phyloP scores from a whole-genome alignment of 2,113 vertebrate genomes.

The Gymnogyps californianus region DNA sequence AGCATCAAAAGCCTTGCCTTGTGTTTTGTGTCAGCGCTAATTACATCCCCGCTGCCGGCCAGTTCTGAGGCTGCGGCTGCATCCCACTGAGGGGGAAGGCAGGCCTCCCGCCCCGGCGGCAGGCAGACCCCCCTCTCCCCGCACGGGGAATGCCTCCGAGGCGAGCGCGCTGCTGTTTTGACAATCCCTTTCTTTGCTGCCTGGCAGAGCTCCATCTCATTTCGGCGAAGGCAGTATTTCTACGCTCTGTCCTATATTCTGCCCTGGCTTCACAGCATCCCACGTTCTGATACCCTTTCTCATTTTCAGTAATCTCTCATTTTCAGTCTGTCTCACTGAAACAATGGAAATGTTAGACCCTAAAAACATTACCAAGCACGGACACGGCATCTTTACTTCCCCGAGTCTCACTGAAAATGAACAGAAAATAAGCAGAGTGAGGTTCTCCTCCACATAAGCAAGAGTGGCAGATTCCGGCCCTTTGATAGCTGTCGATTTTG shows the following conservation, averaged over 20 bases:
- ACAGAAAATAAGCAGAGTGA: background rate
- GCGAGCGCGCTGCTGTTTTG: background rate
- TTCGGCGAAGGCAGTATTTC: background rate
- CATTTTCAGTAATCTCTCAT: background rate
- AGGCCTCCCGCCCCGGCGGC: background rate
- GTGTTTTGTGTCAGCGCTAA: background rate
- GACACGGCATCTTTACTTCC: background rate
- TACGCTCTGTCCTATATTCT: background rate
- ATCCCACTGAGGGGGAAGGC: background rate
- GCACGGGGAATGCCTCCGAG: background rate
- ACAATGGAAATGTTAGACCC: background rate
- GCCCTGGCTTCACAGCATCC: background rate
- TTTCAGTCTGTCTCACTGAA: background rate
- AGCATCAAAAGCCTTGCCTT: background rate
- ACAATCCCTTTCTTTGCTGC: constrained; percentile 1
- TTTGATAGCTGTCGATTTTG: constrained; percentile 37
- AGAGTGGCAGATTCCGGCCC: background rate
- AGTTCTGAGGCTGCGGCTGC: background rate
- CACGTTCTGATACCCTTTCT: background rate
- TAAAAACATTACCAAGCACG: background rate
- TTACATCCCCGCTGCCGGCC: background rate
- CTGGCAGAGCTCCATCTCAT: constrained; percentile 42
- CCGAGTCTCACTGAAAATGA: background rate
- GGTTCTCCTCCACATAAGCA: background rate
- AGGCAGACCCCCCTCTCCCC: background rate